These are phyloP conservation scores for Dryobates pubescens DNA, from an alignment of 2,797 vertebrate species.

Conservation along the genomic window DNA sequence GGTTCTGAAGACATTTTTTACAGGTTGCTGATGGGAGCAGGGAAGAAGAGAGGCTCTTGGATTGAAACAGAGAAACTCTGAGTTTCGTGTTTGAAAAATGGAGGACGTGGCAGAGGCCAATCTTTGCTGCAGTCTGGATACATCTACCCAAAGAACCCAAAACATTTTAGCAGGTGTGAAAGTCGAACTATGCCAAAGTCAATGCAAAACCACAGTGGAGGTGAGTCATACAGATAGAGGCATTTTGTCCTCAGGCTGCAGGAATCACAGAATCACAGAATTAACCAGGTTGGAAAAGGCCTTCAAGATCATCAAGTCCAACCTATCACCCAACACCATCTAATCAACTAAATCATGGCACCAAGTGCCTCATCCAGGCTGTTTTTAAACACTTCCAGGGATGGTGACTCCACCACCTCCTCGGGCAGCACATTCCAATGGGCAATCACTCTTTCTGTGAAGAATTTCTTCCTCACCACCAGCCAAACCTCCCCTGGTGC, in stretches of 20 bases:
- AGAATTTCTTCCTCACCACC: no score
- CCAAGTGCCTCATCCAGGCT: no score
- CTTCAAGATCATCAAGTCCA: no score
- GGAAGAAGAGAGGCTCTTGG: background rate
- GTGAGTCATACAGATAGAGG: background rate
- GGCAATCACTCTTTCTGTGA: no score
- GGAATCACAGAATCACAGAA: background rate
- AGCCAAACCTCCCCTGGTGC: no score
- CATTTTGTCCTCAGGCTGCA: background rate
- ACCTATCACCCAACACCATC: no score
- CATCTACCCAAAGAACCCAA: background rate
- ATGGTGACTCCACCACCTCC: no score
- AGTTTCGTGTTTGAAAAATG: background rate
- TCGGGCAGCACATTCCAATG: no score
- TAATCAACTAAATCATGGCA: no score
- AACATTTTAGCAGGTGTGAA: background rate
- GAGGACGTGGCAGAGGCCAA: background rate
- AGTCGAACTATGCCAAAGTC: background rate
- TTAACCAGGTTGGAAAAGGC: no score
- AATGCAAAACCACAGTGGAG: background rate
- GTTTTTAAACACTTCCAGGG: no score
- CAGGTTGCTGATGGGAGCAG: background rate
- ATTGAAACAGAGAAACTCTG: background rate
- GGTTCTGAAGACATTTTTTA: background rate
- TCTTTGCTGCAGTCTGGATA: background rate